Evolutionary conservation across 2,888 invertebrate genomes (phyloP).

Genomic region (Pollenia angustigena): DNA sequence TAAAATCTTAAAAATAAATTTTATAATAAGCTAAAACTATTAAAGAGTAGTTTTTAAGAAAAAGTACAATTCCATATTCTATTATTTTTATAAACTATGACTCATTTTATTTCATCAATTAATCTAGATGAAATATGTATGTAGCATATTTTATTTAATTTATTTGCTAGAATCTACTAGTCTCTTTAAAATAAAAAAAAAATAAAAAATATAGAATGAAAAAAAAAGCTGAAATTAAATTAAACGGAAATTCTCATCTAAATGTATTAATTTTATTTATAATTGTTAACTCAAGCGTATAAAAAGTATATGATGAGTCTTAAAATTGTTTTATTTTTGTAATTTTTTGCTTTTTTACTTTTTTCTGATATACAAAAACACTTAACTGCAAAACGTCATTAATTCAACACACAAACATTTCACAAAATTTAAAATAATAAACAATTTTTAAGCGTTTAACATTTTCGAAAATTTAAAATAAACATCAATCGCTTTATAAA

Average conservation of each 20-base stretch:
- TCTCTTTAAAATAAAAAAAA: slow-evolving; percentile 11
- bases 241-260: slow-evolving; percentile 69
- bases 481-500: not conserved
- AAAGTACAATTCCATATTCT: too few relatives aligned
- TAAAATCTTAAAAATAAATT: not conserved
- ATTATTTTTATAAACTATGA: not conserved
- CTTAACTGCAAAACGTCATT: slow-evolving; percentile 31
- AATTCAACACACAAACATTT: not conserved
- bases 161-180: not conserved
- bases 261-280: slow-evolving; percentile 58
- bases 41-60: too few relatives aligned
- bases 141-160: slow-evolving; percentile 24
- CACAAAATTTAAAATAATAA: slow-evolving; percentile 36
- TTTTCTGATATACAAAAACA: not conserved
- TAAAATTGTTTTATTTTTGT: slow-evolving; percentile 27
- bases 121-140: not conserved
- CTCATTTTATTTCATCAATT: slow-evolving; percentile 15
- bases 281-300: slow-evolving; percentile 70
- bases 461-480: not conserved
- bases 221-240: slow-evolving; percentile 39
- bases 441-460: not conserved
- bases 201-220: not conserved
- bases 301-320: slow-evolving; percentile 43
- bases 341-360: not conserved
- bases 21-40: too few relatives aligned